These are phyloP conservation scores for Phoxinus phoxinus DNA, from an alignment of 2,113 vertebrate species.

Conservation along the genomic window DNA sequence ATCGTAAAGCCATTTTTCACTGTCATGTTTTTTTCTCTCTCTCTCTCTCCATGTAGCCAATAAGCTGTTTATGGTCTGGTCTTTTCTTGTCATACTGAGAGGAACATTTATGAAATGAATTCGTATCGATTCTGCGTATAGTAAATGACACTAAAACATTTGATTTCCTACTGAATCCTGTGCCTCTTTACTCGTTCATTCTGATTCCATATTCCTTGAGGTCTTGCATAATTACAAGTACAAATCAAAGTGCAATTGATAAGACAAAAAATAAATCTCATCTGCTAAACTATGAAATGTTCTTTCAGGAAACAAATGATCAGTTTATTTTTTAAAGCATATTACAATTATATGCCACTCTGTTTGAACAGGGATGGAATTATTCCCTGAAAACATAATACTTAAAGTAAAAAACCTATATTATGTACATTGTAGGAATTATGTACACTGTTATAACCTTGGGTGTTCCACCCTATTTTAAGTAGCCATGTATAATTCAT, in stretches of 20 bases:
- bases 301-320: not conserved
- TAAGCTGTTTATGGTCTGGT: constrained; percentile 21
- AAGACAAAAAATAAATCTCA: not conserved
- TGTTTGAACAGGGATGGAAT: not conserved
- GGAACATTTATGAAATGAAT: constrained; percentile 34
- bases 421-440: constrained; percentile 23
- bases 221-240: not conserved
- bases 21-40: not conserved
- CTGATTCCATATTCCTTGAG: not conserved
- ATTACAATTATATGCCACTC: not conserved
- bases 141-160: constrained; percentile 55
- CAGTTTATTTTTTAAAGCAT: not conserved
- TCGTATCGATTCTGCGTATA: constrained; percentile 29
- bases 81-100: constrained; percentile 32
- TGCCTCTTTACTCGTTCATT: constrained; percentile 4
- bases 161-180: constrained; percentile 48
- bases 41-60: constrained; percentile 23
- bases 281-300: not conserved
- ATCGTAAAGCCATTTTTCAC: constrained; percentile 22
- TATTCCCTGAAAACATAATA: constrained; percentile 11
- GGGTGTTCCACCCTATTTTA: not conserved
- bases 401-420: not conserved
- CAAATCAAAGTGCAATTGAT: constrained; percentile 1
- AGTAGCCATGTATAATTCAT: not conserved
- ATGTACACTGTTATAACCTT: constrained; percentile 9